Evolutionary conservation across 2,113 vertebrate genomes (phyloP).

Genomic region (Bambusicola thoracicus): DNA sequence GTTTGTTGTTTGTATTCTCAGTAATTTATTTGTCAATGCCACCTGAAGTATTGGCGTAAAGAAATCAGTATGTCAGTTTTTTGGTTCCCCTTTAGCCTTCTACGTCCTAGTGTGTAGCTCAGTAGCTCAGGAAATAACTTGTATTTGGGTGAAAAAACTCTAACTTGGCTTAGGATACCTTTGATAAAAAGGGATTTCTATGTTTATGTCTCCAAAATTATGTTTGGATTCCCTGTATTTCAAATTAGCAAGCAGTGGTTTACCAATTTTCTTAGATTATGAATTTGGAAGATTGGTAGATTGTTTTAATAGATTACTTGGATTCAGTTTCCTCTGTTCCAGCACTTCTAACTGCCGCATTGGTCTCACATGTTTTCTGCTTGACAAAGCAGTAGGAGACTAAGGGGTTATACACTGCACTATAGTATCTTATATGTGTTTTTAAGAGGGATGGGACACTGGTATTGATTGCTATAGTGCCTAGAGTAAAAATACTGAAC

Average conservation of each 20-base stretch:
- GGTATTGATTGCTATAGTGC: background rate
- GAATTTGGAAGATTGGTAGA: background rate
- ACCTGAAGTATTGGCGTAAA: background rate
- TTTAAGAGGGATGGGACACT: background rate
- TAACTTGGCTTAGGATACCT: background rate
- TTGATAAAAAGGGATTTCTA: background rate
- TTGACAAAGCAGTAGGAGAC: background rate
- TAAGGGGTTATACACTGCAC: background rate
- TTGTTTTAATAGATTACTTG: background rate
- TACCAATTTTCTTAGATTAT: background rate
- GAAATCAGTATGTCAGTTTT: background rate
- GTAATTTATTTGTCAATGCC: conserved; percentile 18
- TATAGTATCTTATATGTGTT: background rate
- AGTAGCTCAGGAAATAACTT: background rate
- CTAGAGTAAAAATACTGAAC: background rate
- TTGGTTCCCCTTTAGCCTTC: background rate
- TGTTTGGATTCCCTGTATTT: background rate
- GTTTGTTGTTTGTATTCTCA: conserved; percentile 38
- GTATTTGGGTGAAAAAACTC: background rate
- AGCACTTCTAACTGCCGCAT: background rate
- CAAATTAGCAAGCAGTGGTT: background rate
- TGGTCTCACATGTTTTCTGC: background rate
- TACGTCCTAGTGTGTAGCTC: background rate
- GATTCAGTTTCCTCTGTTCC: background rate
- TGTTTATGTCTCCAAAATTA: background rate